Base-by-base conservation (phyloP, 2,113 vertebrate genomes). In the Elephas maximus region DNA sequence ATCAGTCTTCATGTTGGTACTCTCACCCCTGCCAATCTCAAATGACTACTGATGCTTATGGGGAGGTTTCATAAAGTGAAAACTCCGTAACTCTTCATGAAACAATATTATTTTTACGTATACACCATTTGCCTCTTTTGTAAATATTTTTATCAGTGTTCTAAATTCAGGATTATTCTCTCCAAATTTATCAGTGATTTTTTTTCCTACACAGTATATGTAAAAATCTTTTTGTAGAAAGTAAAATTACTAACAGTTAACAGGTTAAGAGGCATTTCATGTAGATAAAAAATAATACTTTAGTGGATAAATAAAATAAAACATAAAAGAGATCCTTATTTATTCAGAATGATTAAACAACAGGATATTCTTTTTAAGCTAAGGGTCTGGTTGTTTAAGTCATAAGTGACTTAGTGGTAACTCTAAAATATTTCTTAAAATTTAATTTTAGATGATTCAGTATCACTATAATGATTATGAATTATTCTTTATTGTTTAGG, bases 1-100 rank as follows among this genome's bases (percentile, higher is more conserved):
- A 95, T 81, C 77, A 83, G 28, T 51, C 76, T 77, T 94, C 91
- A 79, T n/a, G 28, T 73, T 94, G 67, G 69, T 95, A 76, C 91
- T 97, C 79, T 97, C 30, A 80, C 48, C 69, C 15, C 76, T 71
- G 76, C 65, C 37, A 62, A 69, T 85, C 53, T 89, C 94, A 96
- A 81, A 63, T 91, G 81, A 96, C 76, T 85, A 71, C 74, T 80
- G 79, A 83, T 91, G 17, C 23, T 97, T 97, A 97, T 28, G 73
- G 30, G 37, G 63, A 73, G 93, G 63, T 95, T 97, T 97, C 97
- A 0, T 91, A 80, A 93, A 96, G 76, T 33, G 33, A 97, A 92
- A 94, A 62, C 15, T 81, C 85, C 96, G 84, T 90, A 89, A 90
- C 84, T 93, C 10, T 81, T 92, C 33, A 67, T 71, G 44, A 76